These are phyloP conservation scores for Carpatolechia fugitivella DNA, from an alignment of 2,888 invertebrate species.

Conservation along the genomic window DNA sequence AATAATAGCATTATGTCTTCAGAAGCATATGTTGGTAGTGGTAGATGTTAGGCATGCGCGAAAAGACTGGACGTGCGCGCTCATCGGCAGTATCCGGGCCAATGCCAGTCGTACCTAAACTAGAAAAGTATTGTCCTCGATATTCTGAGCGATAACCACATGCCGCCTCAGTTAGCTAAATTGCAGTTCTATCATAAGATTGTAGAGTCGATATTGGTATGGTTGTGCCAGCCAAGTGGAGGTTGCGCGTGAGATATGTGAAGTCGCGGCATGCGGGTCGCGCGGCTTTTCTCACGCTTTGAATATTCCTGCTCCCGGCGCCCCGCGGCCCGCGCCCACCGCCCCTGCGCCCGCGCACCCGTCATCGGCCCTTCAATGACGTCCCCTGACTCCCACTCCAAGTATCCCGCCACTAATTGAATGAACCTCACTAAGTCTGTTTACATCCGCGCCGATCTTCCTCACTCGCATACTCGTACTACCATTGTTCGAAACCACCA, in stretches of 20 bases:
- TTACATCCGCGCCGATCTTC: conserved; percentile 48
- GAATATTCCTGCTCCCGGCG: conserved; percentile 75
- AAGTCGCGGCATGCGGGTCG: conserved; percentile 78
- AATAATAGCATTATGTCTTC: too few species aligned
- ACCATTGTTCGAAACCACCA: too few species aligned
- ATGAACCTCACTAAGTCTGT: conserved; percentile 66
- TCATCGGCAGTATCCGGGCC: conserved; percentile 75
- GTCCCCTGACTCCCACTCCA: conserved; percentile 65
- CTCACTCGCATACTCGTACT: not conserved
- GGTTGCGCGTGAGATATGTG: conserved; percentile 79
- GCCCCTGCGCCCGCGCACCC: conserved; percentile 33
- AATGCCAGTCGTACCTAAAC: conserved; percentile 78
- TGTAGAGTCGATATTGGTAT: conserved; percentile 49
- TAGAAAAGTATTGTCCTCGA: conserved; percentile 79
- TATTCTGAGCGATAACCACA: conserved; percentile 74
- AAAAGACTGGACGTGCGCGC: conserved; percentile 57
- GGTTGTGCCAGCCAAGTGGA: conserved; percentile 43
- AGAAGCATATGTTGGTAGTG: not conserved
- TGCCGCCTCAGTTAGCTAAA: conserved; percentile 30
- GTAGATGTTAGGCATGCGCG: not conserved
- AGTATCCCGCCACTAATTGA: conserved; percentile 62
- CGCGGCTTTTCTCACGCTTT: conserved; percentile 77
- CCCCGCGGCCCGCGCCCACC: conserved; percentile 36
- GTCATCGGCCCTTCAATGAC: conserved; percentile 68
- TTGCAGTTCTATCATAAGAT: conserved; percentile 42